Percentiles rank a stretch among this genome's conserved stretches.
Conservation (phyloP, 1,140 invertebrate genomes). For the Lethrus apterus region DNA sequence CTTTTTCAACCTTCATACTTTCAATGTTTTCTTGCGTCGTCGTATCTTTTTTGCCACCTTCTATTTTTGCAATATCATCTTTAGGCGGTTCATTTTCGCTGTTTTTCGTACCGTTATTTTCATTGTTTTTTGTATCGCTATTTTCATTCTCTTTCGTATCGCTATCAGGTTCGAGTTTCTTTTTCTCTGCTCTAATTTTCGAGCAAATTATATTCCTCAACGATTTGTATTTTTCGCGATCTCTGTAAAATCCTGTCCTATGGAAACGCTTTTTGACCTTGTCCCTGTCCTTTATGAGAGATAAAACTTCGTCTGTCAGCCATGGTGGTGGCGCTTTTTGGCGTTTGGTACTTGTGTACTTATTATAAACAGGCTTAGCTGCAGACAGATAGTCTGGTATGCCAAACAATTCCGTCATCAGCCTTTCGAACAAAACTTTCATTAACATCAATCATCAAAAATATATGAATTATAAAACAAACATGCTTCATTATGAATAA, state of each 20-base stretch:
- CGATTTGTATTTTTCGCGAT: neutral
- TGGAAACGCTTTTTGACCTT: neutral
- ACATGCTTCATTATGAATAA: too few relatives aligned
- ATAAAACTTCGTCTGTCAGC: neutral
- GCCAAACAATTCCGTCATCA: too few relatives aligned
- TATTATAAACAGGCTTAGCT: too few relatives aligned
- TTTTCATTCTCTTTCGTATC: neutral
- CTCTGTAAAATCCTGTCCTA: neutral
- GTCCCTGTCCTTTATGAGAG: neutral
- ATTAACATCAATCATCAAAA: too few relatives aligned
- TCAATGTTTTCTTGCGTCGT: neutral
- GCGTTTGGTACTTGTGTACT: too few relatives aligned
- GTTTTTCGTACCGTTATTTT: neutral
- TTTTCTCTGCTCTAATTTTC: neutral
- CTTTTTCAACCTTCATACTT: neutral
- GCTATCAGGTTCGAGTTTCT: conserved; percentile 8
- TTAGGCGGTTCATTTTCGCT: neutral
- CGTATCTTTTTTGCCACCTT: neutral
- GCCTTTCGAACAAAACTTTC: too few relatives aligned
- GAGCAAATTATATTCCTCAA: neutral
- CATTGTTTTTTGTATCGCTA: neutral
- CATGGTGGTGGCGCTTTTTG: conserved; percentile 1
- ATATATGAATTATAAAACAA: too few relatives aligned
- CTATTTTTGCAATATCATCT: neutral
- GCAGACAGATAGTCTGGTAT: too few relatives aligned